Evolutionary conservation across 2,888 invertebrate genomes (phyloP).

Genomic region (Tachina fera): DNA sequence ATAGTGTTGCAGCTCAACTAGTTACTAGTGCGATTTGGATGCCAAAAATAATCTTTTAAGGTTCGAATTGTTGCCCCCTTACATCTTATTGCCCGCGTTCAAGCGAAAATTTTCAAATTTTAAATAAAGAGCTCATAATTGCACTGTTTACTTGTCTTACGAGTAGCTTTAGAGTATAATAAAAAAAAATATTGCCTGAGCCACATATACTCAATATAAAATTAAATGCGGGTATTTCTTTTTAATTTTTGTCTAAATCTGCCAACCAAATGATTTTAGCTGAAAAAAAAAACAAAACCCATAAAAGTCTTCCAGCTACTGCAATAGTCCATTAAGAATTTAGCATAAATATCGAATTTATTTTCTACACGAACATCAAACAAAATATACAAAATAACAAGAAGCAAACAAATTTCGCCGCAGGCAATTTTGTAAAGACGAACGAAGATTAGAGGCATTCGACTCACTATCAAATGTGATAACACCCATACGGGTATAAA

Average conservation of each 20-base stretch:
- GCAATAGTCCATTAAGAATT: conserved; percentile 43
- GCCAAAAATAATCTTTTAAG: too few relatives aligned
- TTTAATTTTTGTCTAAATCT: not conserved
- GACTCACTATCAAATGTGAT: conserved; percentile 59
- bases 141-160: too few relatives aligned
- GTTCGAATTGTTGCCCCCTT: too few relatives aligned
- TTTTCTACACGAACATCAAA: conserved; percentile 33
- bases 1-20: too few relatives aligned
- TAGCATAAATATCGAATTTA: conserved; percentile 64
- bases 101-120: too few relatives aligned
- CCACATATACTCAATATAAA: too few relatives aligned
- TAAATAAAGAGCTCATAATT: too few relatives aligned
- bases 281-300: not conserved
- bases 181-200: too few relatives aligned
- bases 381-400: not conserved
- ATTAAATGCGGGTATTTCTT: not conserved
- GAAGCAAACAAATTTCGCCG: conserved; percentile 51
- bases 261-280: not conserved
- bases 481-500: conserved; percentile 69
- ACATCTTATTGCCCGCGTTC: too few relatives aligned
- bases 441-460: conserved; percentile 60
- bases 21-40: too few relatives aligned
- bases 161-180: too few relatives aligned
- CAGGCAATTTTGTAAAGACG: conserved; percentile 27
- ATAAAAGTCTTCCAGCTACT: conserved; percentile 45